Base-by-base conservation (phyloP, 2,888 invertebrate genomes). In the Tipula lateralis region DNA sequence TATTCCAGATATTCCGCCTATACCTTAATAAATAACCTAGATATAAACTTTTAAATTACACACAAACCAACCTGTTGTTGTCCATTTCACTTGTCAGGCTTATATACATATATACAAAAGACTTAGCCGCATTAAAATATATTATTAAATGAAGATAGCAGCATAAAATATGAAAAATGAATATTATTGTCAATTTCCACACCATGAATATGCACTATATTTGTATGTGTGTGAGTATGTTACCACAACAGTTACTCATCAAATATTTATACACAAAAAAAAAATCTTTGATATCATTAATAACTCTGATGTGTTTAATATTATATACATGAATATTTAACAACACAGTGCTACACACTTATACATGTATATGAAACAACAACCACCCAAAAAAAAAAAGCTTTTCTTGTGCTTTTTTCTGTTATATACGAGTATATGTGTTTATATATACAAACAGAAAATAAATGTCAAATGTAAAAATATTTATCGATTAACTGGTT, bases 221-320 rank as follows among this genome's bases (percentile, higher is more conserved):
- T 32, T 4, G 2, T 36, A 36, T 36, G 9, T 9, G 44, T 16
- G 16, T 50, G 6, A 5, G 16, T 50, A n/a, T 50, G 16, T 3
- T 12, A 5, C 2, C 44, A 50, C 44, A 50, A 50, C 16, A 50
- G 44, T 50, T 50, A 50, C 44, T 16, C 44, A 50, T 50, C 16
- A 50, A 50, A 50, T 16, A 50, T 50, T 50, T 50, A 50, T 16
- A n/a, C 5, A 16, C n/a, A 16, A 44, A 13, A 16, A 50, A 44
- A 44, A 50, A 50, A 50, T 50, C 44, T 50, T 50, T 50, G 44
- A 50, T 50, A 50, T 50, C 44, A 50, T 50, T 50, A 50, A 50
- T 50, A 50, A 50, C 44, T 50, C 19, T 4, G 44, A 12, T 39
- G 39, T 39, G 39, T 50, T 50, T 50, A 50, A 16, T 50, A 16